Evolutionary conservation across 2,888 invertebrate genomes (phyloP).

Genomic region (Diogma glabrata): DNA sequence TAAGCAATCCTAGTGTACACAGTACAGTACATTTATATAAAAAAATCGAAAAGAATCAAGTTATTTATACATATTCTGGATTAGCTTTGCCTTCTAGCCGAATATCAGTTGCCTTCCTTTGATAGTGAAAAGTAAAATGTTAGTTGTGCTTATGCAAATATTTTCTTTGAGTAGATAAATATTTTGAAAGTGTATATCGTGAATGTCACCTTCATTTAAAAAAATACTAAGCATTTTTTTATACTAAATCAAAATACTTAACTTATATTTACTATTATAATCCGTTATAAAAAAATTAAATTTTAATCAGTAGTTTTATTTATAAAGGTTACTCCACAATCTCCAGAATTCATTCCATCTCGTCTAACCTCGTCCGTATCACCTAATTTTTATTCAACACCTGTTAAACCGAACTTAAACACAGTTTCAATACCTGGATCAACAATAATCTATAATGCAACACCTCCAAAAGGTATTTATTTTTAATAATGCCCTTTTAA

Average conservation of each 20-base stretch:
- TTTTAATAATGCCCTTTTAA: neutral
- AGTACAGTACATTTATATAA: no score
- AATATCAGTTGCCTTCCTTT: no score
- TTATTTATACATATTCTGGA: no score
- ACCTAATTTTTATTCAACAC: slow-evolving; percentile 31
- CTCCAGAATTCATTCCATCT: slow-evolving; percentile 43
- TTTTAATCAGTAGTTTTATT: no score
- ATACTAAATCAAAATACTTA: neutral
- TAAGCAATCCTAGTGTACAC: no score
- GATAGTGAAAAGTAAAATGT: no score
- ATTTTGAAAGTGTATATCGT: no score
- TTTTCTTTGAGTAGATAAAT: no score
- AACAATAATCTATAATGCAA: slow-evolving; percentile 4
- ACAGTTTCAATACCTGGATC: slow-evolving; percentile 9
- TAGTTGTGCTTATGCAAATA: no score
- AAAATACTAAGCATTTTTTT: neutral
- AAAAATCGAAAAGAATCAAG: no score
- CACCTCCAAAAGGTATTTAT: slow-evolving; percentile 6
- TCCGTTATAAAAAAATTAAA: neutral
- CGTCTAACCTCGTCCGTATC: slow-evolving; percentile 30
- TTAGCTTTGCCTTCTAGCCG: no score
- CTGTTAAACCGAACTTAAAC: slow-evolving; percentile 17
- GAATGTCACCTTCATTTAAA: no score
- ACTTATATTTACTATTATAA: neutral
- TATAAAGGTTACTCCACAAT: slow-evolving; percentile 40